Evolutionary conservation across 1,140 invertebrate species (phyloP), one percentile per base, ranked within the genome.

Genomic region (Platyscapa corneri): DNA sequence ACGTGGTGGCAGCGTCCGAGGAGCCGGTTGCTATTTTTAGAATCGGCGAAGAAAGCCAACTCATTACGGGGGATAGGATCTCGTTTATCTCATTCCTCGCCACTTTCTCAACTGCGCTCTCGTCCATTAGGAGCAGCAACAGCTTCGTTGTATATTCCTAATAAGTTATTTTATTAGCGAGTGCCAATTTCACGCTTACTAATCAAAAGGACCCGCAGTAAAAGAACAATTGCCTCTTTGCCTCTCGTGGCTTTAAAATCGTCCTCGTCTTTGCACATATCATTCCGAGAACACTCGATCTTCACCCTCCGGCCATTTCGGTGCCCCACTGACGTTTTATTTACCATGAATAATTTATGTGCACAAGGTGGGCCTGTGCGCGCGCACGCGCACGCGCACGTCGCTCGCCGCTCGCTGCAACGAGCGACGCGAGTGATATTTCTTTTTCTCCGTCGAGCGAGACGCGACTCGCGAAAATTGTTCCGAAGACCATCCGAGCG

Each of bases 311-410:
- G 32, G 32, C 42, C 42, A 46, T 46, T 49, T 75, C 46, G 30
- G 30, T 67, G 20, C 32, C 10, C 67, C 30, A 78, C 39, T 80
- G 60, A 80, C 23, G 37, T 75, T 75, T 75, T 75, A 82, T 74
- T 82, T 70, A 75, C 23, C 70, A 64, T 75, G 70, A 83, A 83
- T 83, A 75, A 75, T 83, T 83, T 75, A 60, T 64, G 37, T 20
- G 64, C 18, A 37, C 60, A 53, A 53, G 7, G 49, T 18, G 49
- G 7, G 7, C 49, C 42, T 46, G 49, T 2, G 49, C 49, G 49
- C 8, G 7, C 49, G 8, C 8, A 34, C 34, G 53, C 27, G 53
- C 20, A 23, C n/a, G n/a, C n/a, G 39, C n/a, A n/a, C n/a, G n/a
- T n/a, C n/a, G n/a, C n/a, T n/a, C n/a, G n/a, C n/a, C n/a, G n/a